phyloP scores from a whole-genome alignment of 2,113 vertebrate species.

The Xyrauchen texanus region DNA sequence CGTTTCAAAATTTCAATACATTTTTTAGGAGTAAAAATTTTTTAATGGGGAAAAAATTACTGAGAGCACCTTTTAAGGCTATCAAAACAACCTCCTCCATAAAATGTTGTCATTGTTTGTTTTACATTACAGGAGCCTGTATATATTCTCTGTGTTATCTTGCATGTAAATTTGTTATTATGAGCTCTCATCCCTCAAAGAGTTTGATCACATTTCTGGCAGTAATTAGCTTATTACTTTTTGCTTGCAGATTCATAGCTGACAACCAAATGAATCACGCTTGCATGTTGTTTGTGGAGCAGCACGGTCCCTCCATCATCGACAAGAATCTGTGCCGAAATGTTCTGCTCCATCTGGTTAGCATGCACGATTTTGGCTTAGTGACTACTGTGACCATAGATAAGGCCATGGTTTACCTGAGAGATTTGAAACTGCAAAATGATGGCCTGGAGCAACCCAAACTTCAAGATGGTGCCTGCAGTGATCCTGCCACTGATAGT shows the following conservation, averaged over 20 bases:
- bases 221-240: not conserved
- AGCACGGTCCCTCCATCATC: conserved; percentile 82
- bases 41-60: too few species aligned
- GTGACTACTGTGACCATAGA: conserved; percentile 91
- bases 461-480: not conserved
- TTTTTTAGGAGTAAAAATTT: too few species aligned
- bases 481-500: not conserved
- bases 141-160: not conserved
- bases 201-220: not conserved
- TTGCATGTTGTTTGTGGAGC: conserved; percentile 91
- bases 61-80: too few species aligned
- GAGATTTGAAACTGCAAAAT: conserved; percentile 51
- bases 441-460: conserved; percentile 29
- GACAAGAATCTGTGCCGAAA: conserved; percentile 89
- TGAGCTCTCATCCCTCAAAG: not conserved
- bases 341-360: conserved; percentile 96
- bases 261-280: conserved; percentile 99
- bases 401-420: conserved; percentile 86
- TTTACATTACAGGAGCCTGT: not conserved
- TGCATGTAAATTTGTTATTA: not conserved
- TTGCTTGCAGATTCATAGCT: conserved; percentile 87
- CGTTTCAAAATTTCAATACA: too few species aligned
- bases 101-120: not conserved
- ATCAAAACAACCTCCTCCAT: not conserved
- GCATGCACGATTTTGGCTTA: conserved; percentile 99